Evolutionary conservation across 2,888 invertebrate genomes (phyloP).

Genomic region (Mactromeris polynyma): DNA sequence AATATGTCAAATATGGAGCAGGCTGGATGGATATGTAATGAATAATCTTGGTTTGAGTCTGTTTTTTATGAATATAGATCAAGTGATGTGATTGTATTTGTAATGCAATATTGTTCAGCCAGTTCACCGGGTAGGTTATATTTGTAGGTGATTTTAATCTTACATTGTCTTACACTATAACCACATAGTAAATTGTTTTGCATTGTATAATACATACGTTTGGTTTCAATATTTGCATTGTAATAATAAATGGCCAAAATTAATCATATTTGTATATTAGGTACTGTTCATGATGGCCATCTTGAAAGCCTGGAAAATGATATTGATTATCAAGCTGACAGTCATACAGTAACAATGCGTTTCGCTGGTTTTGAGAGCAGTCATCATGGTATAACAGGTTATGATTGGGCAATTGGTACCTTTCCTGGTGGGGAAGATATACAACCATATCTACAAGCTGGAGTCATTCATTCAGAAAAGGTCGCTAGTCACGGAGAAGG

Average conservation of each 20-base stretch:
- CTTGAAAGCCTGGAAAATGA: slow-evolving; percentile 62
- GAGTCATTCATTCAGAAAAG: slow-evolving; percentile 65
- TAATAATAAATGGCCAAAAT: background rate
- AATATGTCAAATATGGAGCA: too few relatives aligned
- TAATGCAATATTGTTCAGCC: too few relatives aligned
- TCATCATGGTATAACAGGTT: slow-evolving; percentile 71
- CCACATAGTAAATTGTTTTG: too few relatives aligned
- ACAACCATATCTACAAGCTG: slow-evolving; percentile 69
- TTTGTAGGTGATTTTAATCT: too few relatives aligned
- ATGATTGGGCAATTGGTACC: slow-evolving; percentile 78
- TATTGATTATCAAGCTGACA: slow-evolving; percentile 72
- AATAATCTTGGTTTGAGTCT: too few relatives aligned
- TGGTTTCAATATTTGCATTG: too few relatives aligned
- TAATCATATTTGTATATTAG: slow-evolving; percentile 36
- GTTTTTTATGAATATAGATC: too few relatives aligned
- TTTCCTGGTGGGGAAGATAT: slow-evolving; percentile 72
- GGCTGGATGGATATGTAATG: too few relatives aligned
- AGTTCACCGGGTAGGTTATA: too few relatives aligned
- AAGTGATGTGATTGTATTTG: too few relatives aligned
- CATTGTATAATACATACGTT: too few relatives aligned
- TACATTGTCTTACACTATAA: too few relatives aligned
- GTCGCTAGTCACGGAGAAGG: slow-evolving; percentile 65
- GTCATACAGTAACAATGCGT: slow-evolving; percentile 67
- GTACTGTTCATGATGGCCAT: slow-evolving; percentile 69
- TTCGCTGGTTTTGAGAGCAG: slow-evolving; percentile 75